These are phyloP conservation scores for Bucco capensis DNA, from an alignment of 2,113 vertebrate genomes.

Conservation along the genomic window DNA sequence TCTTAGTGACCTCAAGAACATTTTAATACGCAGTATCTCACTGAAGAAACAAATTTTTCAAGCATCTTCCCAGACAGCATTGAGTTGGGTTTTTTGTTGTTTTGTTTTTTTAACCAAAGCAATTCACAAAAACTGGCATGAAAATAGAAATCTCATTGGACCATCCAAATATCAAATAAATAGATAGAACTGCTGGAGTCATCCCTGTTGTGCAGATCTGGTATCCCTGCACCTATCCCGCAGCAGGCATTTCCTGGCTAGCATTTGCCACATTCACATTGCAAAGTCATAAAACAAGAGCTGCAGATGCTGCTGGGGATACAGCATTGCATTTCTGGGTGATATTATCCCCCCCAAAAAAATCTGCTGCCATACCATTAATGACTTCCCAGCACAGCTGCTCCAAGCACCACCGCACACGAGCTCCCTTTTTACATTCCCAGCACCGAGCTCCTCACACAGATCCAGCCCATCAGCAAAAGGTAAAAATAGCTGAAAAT, in stretches of 20 bases:
- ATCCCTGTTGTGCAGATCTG: neutral
- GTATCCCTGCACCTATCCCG: neutral
- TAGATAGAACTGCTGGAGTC: neutral
- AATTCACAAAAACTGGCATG: neutral
- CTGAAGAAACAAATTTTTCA: neutral
- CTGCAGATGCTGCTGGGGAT: neutral
- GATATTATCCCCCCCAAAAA: neutral
- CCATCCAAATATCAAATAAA: neutral
- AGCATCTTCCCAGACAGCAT: neutral
- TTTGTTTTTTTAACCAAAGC: neutral
- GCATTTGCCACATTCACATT: neutral
- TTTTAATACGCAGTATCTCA: neutral
- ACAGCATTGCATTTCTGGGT: rapidly evolving
- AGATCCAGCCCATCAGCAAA: conserved; percentile 28
- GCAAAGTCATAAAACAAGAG: neutral
- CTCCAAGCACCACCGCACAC: rapidly evolving
- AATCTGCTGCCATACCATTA: neutral
- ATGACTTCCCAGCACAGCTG: neutral
- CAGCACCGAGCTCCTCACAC: neutral
- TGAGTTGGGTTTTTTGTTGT: neutral
- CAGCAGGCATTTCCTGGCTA: neutral
- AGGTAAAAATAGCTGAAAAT: conserved; percentile 39
- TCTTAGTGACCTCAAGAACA: neutral
- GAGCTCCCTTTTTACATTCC: neutral
- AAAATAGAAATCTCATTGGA: neutral